Conservation (phyloP, 2,888 invertebrate species). For the Sepiola atlantica region DNA sequence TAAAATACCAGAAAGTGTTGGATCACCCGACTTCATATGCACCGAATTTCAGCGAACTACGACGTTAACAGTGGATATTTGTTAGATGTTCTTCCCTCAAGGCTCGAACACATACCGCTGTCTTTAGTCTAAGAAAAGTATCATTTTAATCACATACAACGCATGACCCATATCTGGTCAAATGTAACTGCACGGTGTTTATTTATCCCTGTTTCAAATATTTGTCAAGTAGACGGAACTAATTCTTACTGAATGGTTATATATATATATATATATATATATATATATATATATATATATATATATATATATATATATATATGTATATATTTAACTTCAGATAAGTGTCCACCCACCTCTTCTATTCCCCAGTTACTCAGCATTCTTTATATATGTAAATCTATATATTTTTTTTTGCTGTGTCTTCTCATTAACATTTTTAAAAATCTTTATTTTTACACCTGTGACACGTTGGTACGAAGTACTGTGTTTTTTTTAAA, state of each 20-base stretch:
- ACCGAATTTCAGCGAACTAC: too few species aligned
- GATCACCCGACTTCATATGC: too few species aligned
- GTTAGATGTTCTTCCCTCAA: not conserved
- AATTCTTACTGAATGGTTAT: too few species aligned
- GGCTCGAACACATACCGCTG: not conserved
- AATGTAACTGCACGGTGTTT: not conserved
- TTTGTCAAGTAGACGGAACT: not conserved
- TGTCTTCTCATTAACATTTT: not conserved
- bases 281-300: too few species aligned
- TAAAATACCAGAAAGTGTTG: too few species aligned
- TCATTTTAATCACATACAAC: not conserved
- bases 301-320: too few species aligned
- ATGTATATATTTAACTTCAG: not conserved
- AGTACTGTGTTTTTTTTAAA: too few species aligned
- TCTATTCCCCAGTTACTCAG: not conserved
- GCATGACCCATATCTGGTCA: not conserved
- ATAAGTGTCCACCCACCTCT: not conserved
- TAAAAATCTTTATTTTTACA: not conserved
- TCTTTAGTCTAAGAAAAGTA: not conserved
- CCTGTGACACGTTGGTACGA: conserved; percentile 6
- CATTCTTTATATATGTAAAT: not conserved
- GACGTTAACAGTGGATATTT: too few species aligned
- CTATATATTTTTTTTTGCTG: not conserved
- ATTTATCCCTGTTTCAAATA: not conserved
- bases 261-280: too few species aligned